A percentile compares a stretch with the other conserved stretches of the same genome.
phyloP scores from a whole-genome alignment of 2,888 invertebrate genomes.

The Plagodis dolabraria region DNA sequence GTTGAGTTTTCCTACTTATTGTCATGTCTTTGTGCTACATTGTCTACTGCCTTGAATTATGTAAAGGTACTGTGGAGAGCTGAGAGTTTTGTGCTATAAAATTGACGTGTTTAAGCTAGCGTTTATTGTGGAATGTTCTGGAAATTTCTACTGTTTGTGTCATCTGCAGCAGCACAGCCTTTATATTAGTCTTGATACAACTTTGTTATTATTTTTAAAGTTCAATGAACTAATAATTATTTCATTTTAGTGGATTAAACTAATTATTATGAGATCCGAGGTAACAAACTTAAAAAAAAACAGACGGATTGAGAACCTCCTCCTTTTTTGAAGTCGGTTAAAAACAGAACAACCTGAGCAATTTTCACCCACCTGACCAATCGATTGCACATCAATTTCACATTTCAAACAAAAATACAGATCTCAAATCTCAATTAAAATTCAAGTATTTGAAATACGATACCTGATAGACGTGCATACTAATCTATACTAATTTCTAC shows the following conservation, averaged over 20 bases:
- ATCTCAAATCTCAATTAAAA: conserved; percentile 16
- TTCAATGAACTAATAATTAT: too few species aligned
- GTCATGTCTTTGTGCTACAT: conserved; percentile 22
- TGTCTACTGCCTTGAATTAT: conserved; percentile 21
- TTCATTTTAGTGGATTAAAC: too few species aligned
- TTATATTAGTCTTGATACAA: too few species aligned
- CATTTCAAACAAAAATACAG: conserved; percentile 10
- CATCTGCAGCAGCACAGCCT: too few species aligned
- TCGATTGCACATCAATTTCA: not conserved
- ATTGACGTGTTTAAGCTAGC: not conserved
- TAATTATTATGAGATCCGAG: too few species aligned
- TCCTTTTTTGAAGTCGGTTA: too few species aligned
- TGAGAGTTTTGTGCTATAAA: not conserved
- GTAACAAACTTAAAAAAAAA: too few species aligned
- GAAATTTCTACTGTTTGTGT: too few species aligned
- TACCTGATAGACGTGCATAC: conserved; percentile 17
- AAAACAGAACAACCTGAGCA: not conserved
- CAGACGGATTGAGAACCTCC: too few species aligned
- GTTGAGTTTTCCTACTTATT: conserved; percentile 28
- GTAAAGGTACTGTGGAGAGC: conserved; percentile 13
- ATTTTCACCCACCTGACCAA: not conserved
- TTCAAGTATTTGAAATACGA: conserved; percentile 26
- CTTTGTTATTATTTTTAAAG: too few species aligned
- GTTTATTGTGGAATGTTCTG: too few species aligned
- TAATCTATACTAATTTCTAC: conserved; percentile 18